Evolutionary conservation across 92 coral and sea anemone genomes (phyloP).

Genomic region (Porites lobata): DNA sequence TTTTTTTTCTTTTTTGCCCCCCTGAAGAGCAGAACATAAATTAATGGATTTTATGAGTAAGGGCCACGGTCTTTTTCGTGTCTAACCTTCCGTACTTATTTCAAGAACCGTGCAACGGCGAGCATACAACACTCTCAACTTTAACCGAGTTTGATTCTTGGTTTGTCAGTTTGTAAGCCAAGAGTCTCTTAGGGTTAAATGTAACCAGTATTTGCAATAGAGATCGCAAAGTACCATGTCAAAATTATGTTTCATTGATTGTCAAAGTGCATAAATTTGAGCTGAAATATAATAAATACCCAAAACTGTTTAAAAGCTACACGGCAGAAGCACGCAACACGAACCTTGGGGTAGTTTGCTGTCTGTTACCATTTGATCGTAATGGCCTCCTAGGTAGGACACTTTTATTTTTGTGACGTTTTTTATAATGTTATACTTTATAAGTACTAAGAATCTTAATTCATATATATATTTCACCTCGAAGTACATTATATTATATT

Average conservation of each 20-base stretch:
- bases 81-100: background rate
- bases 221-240: background rate
- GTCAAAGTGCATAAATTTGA: background rate
- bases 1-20: constrained; percentile 3
- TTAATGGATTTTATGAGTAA: background rate
- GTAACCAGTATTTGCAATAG: background rate
- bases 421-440: no score
- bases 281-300: background rate
- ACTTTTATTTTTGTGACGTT: no score
- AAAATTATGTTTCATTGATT: background rate
- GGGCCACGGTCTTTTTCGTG: background rate
- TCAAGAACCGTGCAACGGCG: constrained; percentile 4
- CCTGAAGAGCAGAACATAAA: constrained; percentile 7
- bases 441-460: no score
- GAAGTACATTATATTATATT: background rate
- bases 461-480: background rate
- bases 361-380: background rate
- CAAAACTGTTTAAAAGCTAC: background rate
- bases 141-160: background rate
- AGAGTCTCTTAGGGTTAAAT: background rate
- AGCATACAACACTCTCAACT: background rate
- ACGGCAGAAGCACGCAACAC: background rate
- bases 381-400: background rate
- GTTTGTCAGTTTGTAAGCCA: background rate
- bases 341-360: background rate